Evolutionary conservation across 2,113 vertebrate genomes (phyloP), one percentile per base, ranked within the genome.

Genomic region (Chloropsis hardwickii): DNA sequence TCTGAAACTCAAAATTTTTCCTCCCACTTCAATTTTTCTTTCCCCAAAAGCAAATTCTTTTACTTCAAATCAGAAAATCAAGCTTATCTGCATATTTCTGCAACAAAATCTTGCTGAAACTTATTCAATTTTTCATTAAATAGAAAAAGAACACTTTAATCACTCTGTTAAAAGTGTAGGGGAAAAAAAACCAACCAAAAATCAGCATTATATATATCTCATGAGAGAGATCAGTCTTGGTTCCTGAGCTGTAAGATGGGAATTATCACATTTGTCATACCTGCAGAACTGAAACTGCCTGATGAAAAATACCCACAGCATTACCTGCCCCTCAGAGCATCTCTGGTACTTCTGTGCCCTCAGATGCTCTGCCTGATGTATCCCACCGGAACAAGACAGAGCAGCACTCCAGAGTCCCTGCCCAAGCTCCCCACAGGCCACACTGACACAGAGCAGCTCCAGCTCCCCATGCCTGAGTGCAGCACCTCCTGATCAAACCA

Each of bases 321-420:
- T 4, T 15, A 10, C 19, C 8, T 28, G 33, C 14, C 48, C 47
- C 58, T 23, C 22, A 58, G 51, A 82, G 23, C 31, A 79, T 11
- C 48, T 0, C 60, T 24, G 25, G 6, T 6, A 19, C 8, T 18
- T 31, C 11, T 2, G 1, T 25, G 47, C 10, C 44, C 37, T 42
- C 24, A 13, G 37, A 45, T 16, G 7, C 17, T n/a, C 27, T 47
- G 5, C 14, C 19, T 60, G 21, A 25, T 5, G 5, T 2, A 4
- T 5, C 11, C 31, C 9, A 3, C 12, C 31, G 9, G 31, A 10
- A 3, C 3, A 14, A 2, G 0, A 19, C 2, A 33, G 51, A 65
- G n/a, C 2, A 17, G n/a, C 35, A 17, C 11, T 10, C 25, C 58
- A 20, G 27, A 28, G 28, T 27, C 28, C 56, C 77, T 27, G 29